phyloP scores from a whole-genome alignment of 1,140 invertebrate genomes.

The Lucilia sericata region DNA sequence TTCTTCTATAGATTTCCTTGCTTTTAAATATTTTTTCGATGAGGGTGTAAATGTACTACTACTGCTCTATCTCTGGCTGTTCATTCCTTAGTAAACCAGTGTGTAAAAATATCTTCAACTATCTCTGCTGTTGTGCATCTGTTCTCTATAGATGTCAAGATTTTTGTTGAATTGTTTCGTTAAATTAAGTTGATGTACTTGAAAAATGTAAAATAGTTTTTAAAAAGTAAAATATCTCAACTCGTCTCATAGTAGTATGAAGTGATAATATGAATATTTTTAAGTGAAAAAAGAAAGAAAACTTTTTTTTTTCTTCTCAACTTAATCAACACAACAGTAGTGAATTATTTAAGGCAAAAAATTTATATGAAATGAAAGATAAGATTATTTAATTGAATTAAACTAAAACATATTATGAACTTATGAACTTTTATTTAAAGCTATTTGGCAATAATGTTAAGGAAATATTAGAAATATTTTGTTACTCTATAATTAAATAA shows the following conservation, averaged over 20 bases:
- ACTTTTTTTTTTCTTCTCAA: neutral
- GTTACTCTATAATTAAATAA: neutral
- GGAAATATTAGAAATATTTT: neutral
- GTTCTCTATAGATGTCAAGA: neutral
- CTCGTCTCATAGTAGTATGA: neutral
- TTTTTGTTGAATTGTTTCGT: conserved; percentile 21
- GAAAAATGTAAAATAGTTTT: conserved; percentile 28
- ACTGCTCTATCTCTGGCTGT: too few species aligned
- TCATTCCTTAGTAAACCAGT: too few species aligned
- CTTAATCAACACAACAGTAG: neutral
- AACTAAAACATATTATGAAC: neutral
- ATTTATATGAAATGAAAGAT: neutral
- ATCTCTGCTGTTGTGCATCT: neutral
- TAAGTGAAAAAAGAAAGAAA: neutral
- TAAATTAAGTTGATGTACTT: conserved; percentile 29
- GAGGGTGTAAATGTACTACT: too few species aligned
- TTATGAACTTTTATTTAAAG: conserved; percentile 1
- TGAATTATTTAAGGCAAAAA: too few species aligned
- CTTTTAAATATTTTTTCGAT: too few species aligned
- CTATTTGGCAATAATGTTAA: neutral
- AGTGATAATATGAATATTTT: neutral
- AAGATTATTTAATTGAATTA: neutral
- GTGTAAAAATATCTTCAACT: neutral
- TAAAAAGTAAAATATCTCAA: neutral
- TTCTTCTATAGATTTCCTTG: too few species aligned